Evolutionary conservation across 1,140 invertebrate genomes (phyloP).

Genomic region (Aphelenchoides besseyi): DNA sequence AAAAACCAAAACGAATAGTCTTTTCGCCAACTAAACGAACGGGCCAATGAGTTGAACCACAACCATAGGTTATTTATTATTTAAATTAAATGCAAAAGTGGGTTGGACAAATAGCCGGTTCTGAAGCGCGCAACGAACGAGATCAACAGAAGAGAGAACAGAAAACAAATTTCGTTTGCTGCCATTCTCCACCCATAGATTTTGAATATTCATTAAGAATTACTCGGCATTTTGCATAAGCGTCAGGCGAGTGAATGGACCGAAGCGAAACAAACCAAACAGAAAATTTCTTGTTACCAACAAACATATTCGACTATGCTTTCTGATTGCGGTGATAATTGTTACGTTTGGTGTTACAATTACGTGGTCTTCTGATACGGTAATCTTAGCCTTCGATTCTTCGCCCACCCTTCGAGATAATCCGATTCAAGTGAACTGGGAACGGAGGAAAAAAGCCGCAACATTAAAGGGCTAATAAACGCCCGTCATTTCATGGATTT

Average conservation of each 20-base stretch:
- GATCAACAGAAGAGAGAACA: not conserved
- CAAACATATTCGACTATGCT: not conserved
- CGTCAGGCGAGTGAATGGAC: slow-evolving; percentile 1
- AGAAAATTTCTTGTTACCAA: not conserved
- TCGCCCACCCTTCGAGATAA: not conserved
- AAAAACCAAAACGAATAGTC: slow-evolving; percentile 1
- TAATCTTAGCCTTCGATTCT: not conserved
- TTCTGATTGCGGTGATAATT: not conserved
- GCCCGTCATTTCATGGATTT: not conserved
- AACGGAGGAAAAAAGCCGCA: not conserved
- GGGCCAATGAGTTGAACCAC: not conserved
- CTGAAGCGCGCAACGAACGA: not conserved
- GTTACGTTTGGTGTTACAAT: not conserved
- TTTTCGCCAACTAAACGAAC: not conserved
- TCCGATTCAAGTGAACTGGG: slow-evolving; percentile 9
- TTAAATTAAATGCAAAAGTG: slow-evolving; percentile 8
- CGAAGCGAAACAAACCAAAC: not conserved
- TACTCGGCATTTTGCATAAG: slow-evolving; percentile 38
- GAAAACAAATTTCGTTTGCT: not conserved
- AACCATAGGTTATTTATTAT: slow-evolving; percentile 14
- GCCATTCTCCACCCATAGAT: slow-evolving; percentile 4
- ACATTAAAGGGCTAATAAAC: slow-evolving; percentile 6
- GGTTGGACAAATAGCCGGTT: not conserved
- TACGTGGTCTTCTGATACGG: not conserved
- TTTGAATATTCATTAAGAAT: slow-evolving; percentile 46